phyloP scores from a whole-genome alignment of 2,888 invertebrate species.

The Diaprepes abbreviatus region DNA sequence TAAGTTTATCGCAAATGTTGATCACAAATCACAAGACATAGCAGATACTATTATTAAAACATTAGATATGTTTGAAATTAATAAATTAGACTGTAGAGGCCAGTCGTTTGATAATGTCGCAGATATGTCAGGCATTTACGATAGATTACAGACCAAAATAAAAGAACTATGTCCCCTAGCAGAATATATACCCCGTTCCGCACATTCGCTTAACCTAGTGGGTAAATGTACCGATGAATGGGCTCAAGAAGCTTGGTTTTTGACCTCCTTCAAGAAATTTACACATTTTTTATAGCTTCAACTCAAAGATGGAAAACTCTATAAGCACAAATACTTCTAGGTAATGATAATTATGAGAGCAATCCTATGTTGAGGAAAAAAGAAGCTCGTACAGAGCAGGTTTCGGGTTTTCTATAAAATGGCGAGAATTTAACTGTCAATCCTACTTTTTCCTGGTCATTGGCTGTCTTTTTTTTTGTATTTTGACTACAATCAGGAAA shows the following conservation, averaged over 20 bases:
- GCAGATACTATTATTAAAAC: neutral
- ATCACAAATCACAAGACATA: no score
- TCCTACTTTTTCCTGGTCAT: no score
- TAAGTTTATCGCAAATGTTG: no score
- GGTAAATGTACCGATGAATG: conserved; percentile 11
- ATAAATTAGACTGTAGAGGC: conserved; percentile 6
- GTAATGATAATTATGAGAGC: no score
- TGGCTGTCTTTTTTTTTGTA: no score
- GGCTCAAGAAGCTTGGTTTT: conserved; percentile 6
- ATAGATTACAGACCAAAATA: conserved; percentile 18
- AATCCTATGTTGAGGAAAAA: no score
- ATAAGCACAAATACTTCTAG: no score
- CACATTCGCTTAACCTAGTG: conserved; percentile 23
- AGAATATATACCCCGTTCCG: conserved; percentile 3
- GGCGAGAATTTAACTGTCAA: no score
- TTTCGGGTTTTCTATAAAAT: no score
- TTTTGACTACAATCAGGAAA: no score
- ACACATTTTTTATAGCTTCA: conserved; percentile 14
- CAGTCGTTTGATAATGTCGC: conserved; percentile 26
- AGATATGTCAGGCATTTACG: conserved; percentile 15
- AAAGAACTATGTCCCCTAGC: neutral
- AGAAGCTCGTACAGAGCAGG: no score
- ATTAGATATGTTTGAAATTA: neutral
- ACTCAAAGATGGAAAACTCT: neutral
- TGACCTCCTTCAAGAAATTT: conserved; percentile 5